phyloP scores from a whole-genome alignment of 2,888 invertebrate species.

The Athetis lepigone region DNA sequence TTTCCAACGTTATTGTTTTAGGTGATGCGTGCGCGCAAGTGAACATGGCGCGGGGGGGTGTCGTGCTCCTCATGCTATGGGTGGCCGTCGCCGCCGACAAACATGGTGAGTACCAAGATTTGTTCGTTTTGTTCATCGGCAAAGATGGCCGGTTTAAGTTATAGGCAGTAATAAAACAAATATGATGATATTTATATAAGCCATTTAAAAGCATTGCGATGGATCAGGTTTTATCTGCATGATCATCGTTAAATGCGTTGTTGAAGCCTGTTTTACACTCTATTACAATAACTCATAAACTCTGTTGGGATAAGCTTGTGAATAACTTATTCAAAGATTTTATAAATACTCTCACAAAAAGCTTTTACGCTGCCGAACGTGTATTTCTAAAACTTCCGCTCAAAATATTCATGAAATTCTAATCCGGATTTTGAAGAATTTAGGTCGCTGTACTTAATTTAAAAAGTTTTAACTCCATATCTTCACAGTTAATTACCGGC shows the following conservation, averaged over 20 bases:
- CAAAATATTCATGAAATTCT: conserved; percentile 57
- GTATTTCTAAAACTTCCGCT: conserved; percentile 40
- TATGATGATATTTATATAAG: conserved; percentile 48
- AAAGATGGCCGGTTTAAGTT: conserved; percentile 44
- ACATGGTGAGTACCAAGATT: conserved; percentile 81
- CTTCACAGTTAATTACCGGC: conserved; percentile 65
- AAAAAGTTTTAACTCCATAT: conserved; percentile 63
- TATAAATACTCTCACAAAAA: conserved; percentile 36
- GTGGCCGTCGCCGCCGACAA: conserved; percentile 85
- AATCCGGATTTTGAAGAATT: conserved; percentile 45
- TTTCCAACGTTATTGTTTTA: conserved; percentile 86
- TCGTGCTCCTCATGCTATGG: conserved; percentile 86
- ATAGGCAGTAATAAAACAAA: conserved; percentile 49
- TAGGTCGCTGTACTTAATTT: conserved; percentile 58
- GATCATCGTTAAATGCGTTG: conserved; percentile 27
- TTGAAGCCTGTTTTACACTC: conserved; percentile 22
- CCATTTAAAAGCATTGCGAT: conserved; percentile 44
- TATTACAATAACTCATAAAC: conserved; percentile 15
- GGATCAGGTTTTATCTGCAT: conserved; percentile 44
- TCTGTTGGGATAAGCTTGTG: conserved; percentile 7
- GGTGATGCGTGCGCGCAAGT: conserved; percentile 86
- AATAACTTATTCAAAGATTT: conserved; percentile 29
- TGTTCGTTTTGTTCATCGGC: conserved; percentile 55
- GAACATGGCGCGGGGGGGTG: conserved; percentile 87
- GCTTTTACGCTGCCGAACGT: conserved; percentile 30